Base-by-base conservation (phyloP, 1,140 invertebrate species). In the Tyrophagus putrescentiae region DNA sequence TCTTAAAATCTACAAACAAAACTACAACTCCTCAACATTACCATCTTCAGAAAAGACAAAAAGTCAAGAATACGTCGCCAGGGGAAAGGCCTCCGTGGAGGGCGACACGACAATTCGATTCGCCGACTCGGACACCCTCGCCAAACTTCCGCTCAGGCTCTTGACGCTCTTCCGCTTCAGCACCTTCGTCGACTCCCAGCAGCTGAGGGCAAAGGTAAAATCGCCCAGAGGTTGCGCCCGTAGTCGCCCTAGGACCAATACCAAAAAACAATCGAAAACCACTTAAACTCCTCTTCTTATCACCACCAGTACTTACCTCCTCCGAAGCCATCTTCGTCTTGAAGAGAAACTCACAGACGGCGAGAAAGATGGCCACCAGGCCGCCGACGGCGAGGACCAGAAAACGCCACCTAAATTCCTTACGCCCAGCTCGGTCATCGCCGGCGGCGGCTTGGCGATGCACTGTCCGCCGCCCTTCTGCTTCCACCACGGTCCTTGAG, bases 381-480 rank as follows among this genome's bases (percentile, higher is more conserved):
- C 74, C 67, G 16, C 75, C 76, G 11, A 69, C 67, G 18, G 76
- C 64, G 13, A 77, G 69, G 18, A 77, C 72, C 4, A 77, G 63
- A 77, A 77, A 7, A 77, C 74, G 13, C 76, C 76, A 23, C 60
- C 60, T 23, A 61, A 21, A 39, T 61, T 61, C 27, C 18, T 34
- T 23, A 61, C 25, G 3, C 60, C 50, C 6, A 61, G 25, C 45
- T 68, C 69, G 16, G 6, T 21, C 9, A 45, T 21, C 21, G 36
- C 7, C 9, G 36, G 7, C 18, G 57, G 33, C 25, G 57, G 34
- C 48, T 16, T 6, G 36, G 57, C 69, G 7, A 67, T 65, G 44
- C 66, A 67, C 23, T 36, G 56, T 13, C 67, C 65, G 23, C 64
- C 66, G 36, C 64, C 60, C 56, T 68, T 67, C 56, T 72, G 64